These are phyloP conservation scores for Numenius phaeopus DNA, from an alignment of 2,797 vertebrate species.

Conservation along the genomic window DNA sequence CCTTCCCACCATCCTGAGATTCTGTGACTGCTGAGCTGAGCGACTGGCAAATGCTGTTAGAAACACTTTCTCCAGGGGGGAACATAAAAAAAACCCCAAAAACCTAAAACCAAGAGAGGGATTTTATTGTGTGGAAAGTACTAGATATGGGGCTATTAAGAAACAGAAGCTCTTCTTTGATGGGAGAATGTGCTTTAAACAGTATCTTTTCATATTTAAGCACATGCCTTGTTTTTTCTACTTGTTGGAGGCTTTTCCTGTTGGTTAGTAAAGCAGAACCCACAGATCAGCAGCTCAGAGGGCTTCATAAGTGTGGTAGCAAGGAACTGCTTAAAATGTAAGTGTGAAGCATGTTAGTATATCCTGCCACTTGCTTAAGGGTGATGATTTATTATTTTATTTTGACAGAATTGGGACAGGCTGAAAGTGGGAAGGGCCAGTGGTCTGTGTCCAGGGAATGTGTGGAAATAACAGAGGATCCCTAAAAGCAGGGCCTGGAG, in stretches of 20 bases:
- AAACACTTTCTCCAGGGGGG: neutral
- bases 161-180: neutral
- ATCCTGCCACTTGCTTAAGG: neutral
- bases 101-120: neutral
- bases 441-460: neutral
- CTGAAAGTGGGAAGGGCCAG: neutral
- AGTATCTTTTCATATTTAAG: neutral
- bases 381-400: neutral
- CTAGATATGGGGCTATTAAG: neutral
- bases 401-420: neutral
- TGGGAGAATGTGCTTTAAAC: neutral
- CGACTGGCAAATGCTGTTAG: neutral
- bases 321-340: neutral
- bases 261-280: neutral
- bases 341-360: neutral
- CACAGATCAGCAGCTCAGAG: neutral
- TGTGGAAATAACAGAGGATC: neutral
- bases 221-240: neutral
- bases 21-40: neutral
- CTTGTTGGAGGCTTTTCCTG: neutral
- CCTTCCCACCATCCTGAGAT: neutral
- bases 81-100: neutral
- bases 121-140: neutral
- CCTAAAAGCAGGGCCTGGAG: fast-evolving
- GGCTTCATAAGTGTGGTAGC: neutral